Conservation (phyloP, 2,113 vertebrate species). For the Capreolus pygargus region DNA sequence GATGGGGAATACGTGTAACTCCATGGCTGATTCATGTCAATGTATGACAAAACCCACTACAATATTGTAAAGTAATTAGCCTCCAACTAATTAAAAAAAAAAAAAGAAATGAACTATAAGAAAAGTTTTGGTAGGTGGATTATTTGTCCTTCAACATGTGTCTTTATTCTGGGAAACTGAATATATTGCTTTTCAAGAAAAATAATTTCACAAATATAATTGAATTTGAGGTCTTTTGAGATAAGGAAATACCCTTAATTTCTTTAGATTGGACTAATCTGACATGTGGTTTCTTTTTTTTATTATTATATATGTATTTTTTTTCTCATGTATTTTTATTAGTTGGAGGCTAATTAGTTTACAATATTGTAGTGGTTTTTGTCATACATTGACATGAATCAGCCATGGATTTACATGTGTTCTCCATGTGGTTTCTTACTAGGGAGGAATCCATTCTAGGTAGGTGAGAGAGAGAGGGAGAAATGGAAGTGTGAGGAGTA, state of each 20-base stretch:
- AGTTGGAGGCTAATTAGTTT: no score
- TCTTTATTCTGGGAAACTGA: background rate
- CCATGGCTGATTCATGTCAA: no score
- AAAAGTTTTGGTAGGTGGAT: background rate
- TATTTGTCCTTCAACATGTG: background rate
- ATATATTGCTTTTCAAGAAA: background rate
- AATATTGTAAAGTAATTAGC: no score
- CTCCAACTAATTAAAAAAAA: no score
- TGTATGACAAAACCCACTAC: no score
- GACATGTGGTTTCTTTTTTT: background rate
- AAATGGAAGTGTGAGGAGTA: background rate
- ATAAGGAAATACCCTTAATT: background rate
- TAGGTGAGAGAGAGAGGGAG: background rate
- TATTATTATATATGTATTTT: no score
- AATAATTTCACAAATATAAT: background rate
- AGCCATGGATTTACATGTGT: no score
- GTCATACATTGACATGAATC: no score
- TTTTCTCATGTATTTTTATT: no score
- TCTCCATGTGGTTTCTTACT: background rate
- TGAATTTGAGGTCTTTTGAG: background rate
- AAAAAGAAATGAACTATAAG: no score
- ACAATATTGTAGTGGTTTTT: no score
- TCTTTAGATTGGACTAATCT: background rate
- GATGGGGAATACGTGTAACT: no score
- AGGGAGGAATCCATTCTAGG: background rate